Percentiles rank a stretch among this genome's conserved stretches.
These are phyloP conservation scores for Ciconia maguari DNA, from an alignment of 2,113 vertebrate species.

Conservation along the genomic window DNA sequence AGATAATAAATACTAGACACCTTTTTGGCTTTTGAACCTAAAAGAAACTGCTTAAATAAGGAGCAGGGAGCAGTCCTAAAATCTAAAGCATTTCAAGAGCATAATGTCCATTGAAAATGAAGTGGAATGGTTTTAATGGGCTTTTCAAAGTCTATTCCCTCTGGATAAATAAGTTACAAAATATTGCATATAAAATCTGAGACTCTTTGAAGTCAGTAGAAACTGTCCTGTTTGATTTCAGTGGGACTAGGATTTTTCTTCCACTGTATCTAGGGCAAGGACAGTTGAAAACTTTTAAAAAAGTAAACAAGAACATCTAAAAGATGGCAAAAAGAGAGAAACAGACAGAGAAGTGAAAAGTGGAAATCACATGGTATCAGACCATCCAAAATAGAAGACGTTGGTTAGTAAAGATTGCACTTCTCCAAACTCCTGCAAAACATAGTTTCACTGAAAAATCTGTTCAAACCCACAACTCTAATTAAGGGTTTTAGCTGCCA, in stretches of 20 bases:
- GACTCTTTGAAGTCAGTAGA: conserved; percentile 7
- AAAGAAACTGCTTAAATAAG: background rate
- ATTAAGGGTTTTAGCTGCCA: conserved; percentile 76
- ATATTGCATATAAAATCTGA: background rate
- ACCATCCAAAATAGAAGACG: conserved; percentile 65
- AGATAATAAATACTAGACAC: background rate
- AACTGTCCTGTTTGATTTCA: conserved; percentile 6
- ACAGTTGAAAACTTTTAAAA: background rate
- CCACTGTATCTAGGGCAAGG: background rate
- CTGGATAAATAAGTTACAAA: conserved; percentile 31
- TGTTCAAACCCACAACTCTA: conserved; percentile 70
- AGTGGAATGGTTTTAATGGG: background rate
- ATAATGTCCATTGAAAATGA: background rate
- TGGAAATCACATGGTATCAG: conserved; percentile 47
- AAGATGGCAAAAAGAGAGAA: conserved; percentile 8
- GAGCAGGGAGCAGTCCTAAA: background rate
- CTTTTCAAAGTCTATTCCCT: conserved; percentile 19
- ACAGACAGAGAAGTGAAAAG: conserved; percentile 4
- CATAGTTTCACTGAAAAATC: conserved; percentile 70
- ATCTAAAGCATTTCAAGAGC: background rate
- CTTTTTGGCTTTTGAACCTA: conserved; percentile 12
- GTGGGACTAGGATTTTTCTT: background rate
- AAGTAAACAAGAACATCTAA: conserved; percentile 24
- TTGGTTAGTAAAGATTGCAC: conserved; percentile 53
- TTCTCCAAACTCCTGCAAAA: conserved; percentile 61